Base-by-base conservation (phyloP, 2,797 vertebrate genomes). In the Anguilla marmorata region DNA sequence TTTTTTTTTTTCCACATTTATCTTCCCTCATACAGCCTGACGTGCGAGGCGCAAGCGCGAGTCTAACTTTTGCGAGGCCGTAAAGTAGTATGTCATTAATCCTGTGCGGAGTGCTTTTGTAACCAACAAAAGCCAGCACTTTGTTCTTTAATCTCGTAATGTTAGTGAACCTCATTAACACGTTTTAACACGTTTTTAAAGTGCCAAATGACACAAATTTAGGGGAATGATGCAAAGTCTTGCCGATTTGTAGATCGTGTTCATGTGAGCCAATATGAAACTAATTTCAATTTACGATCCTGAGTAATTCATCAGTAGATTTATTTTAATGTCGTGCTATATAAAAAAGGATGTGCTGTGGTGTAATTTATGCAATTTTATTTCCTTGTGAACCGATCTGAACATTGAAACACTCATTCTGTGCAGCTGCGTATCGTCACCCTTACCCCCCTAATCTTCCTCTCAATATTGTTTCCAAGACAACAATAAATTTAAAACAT, bases 231-330 rank as follows among this genome's bases (percentile, higher is more conserved):
- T n/a, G 21, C 41, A n/a, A 24, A 50, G 6, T 27, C 76, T 3
- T 4, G 37, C 33, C 19, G 21, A 37, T 14, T 3, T 33, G 11
- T 3, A 80, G 3, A 24, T 80, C 19, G 2, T n/a, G 8, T 9
- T 82, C 79, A 50, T 12, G 21, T 14, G 9, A 9, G 12, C 45
- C 19, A 94, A 93, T 89, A 90, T 91, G 90, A 91, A 92, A 91
- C 92, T 94, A 95, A 94, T 95, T 94, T 93, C 91, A 93, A 94
- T 94, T 76, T 90, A 90, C 80, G 89, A 60, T 86, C 82, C 80
- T 85, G 54, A 50, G 69, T 84, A 85, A 86, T 85, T 79, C 48
- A 90, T 91, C 92, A 90, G 92, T 91, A 91, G 85, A 90, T 91
- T 90, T 82, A 24, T 48, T 16, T 89, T 83, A 87, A 89, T 74